Percentiles rank a stretch among this genome's conserved stretches.
Evolutionary conservation across 2,113 vertebrate genomes (phyloP).

Genomic region (Illadopsis cleaveri): DNA sequence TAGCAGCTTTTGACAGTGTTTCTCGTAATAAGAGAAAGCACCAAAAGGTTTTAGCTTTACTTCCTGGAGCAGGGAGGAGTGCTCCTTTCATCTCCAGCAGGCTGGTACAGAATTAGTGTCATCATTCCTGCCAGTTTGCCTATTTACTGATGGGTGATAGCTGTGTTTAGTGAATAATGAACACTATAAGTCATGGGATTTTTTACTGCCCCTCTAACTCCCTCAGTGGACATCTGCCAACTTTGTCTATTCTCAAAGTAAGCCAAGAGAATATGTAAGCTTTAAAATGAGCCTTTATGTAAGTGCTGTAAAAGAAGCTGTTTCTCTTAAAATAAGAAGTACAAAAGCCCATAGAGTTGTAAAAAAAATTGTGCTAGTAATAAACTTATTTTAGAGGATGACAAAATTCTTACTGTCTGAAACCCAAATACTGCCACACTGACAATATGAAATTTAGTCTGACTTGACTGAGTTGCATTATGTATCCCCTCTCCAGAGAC

Average conservation of each 20-base stretch:
- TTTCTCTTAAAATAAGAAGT: constrained; percentile 5
- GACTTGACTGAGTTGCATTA: not conserved
- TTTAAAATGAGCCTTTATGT: not conserved
- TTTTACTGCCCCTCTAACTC: not conserved
- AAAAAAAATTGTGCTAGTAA: not conserved
- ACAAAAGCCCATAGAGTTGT: not conserved
- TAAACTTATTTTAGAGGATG: constrained; percentile 4
- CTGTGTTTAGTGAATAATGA: constrained; percentile 2
- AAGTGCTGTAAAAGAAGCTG: constrained; percentile 7
- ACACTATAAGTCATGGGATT: not conserved
- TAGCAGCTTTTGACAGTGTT: not conserved
- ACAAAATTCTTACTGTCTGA: constrained; percentile 40
- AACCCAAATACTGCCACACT: not conserved
- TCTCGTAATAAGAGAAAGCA: not conserved
- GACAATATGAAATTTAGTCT: not conserved
- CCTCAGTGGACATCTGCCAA: not conserved
- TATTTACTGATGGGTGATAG: constrained; percentile 7
- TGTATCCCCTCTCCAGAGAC: not conserved
- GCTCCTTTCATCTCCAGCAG: not conserved
- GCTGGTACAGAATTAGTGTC: not conserved
- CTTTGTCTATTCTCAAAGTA: not conserved
- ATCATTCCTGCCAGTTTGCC: not conserved
- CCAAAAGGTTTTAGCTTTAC: not conserved
- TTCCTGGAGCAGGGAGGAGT: not conserved
- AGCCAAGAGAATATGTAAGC: not conserved